phyloP scores from a whole-genome alignment of 2,113 vertebrate species.

The Chinchilla lanigera region DNA sequence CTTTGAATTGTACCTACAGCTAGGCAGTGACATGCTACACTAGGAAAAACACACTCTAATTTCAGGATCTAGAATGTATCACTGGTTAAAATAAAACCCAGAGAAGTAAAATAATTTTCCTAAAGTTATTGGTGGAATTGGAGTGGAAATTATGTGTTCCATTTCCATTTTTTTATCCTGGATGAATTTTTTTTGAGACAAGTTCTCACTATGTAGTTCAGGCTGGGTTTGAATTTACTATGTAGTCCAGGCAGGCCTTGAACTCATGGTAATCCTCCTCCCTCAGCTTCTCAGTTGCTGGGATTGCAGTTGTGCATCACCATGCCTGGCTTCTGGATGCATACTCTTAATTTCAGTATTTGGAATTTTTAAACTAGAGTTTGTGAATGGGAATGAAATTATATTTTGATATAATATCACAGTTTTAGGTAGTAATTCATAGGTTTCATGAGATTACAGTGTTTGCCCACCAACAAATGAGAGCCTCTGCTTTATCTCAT shows the following conservation, averaged over 20 bases:
- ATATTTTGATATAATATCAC: background rate
- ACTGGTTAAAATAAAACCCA: conserved; percentile 12
- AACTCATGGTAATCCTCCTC: background rate
- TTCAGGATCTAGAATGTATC: background rate
- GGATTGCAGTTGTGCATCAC: background rate
- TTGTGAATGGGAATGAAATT: conserved; percentile 38
- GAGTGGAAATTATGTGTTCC: background rate
- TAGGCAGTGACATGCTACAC: background rate
- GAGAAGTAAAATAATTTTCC: conserved; percentile 1
- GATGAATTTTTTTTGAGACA: background rate
- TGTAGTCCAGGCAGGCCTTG: background rate
- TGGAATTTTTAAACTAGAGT: conserved; percentile 7
- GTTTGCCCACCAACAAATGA: background rate
- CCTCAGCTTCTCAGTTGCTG: background rate
- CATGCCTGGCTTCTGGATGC: background rate
- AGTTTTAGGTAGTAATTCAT: background rate
- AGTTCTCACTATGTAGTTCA: background rate
- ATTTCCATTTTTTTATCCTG: background rate
- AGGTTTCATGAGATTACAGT: background rate
- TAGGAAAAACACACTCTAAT: background rate
- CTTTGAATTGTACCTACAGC: background rate
- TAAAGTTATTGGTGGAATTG: conserved; percentile 12
- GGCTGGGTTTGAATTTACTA: background rate
- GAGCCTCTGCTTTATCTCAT: background rate
- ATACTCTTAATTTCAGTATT: background rate